Percentiles rank a stretch among this genome's conserved stretches.
Evolutionary conservation across 2,888 invertebrate species (phyloP).

Genomic region (Lymantria monacha): DNA sequence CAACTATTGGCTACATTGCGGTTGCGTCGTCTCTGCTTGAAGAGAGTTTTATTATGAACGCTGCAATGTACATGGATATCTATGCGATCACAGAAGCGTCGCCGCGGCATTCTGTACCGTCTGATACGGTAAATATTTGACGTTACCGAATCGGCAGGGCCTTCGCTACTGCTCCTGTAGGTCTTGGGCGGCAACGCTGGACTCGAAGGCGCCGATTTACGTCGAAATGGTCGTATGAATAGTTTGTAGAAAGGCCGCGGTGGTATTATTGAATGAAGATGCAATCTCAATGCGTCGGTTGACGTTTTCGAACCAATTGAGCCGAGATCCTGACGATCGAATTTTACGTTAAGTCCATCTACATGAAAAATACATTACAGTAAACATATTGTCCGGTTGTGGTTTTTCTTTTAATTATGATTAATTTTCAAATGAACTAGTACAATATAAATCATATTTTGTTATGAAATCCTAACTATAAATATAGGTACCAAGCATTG

Average conservation of each 20-base stretch:
- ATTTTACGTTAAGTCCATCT: conserved; percentile 16
- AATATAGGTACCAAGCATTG: background rate
- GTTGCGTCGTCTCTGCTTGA: conserved; percentile 56
- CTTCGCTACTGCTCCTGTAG: conserved; percentile 75
- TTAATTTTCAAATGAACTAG: background rate
- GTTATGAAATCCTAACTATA: background rate
- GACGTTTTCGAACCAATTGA: conserved; percentile 79
- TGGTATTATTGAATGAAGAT: conserved; percentile 80
- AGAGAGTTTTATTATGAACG: conserved; percentile 50
- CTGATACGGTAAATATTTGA: conserved; percentile 57
- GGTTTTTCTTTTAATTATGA: background rate
- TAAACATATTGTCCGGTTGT: background rate
- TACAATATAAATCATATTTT: background rate
- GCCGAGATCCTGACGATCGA: conserved; percentile 73
- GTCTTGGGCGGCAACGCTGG: conserved; percentile 83
- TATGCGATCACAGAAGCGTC: conserved; percentile 68
- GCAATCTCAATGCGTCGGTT: conserved; percentile 75
- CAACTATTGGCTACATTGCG: conserved; percentile 52
- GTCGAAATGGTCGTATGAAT: conserved; percentile 85
- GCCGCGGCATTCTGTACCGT: conserved; percentile 60
- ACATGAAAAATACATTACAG: background rate
- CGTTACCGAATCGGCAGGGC: conserved; percentile 74
- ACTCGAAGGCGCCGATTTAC: conserved; percentile 85
- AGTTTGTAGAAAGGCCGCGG: conserved; percentile 84
- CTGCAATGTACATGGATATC: conserved; percentile 77